Evolutionary conservation across 2,797 vertebrate genomes (phyloP), one percentile per base, ranked within the genome.

Genomic region (Siniperca scherzeri): DNA sequence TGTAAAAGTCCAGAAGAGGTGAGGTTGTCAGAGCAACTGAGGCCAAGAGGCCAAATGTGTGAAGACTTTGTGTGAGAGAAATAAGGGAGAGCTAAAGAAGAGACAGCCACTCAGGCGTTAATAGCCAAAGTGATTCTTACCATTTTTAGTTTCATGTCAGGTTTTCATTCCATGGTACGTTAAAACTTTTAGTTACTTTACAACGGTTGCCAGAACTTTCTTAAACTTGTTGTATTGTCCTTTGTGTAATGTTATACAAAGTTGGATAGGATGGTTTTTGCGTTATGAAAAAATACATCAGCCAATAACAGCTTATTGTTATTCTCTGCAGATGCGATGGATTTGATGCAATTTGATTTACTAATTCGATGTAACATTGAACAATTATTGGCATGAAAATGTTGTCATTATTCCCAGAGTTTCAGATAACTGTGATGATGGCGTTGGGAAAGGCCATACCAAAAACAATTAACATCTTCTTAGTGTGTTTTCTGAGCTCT

Each of bases 1-100:
- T 56, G 53, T 85, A 82, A 84, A 88, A 76, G 25, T 90, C 72
- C 82, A 84, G 78, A 74, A 74, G 84, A 86, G 73, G 77, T 53
- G 81, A 75, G 76, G 50, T 64, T 85, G 70, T 80, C 77, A n/a
- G 56, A 57, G 61, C 4, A n/a, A 65, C 50, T 64, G 30, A 82
- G 22, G 61, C 73, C 50, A 80, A 64, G 60, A 71, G 42, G 65
- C 38, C 48, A 82, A 84, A 75, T 91, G 62, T 87, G 80, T 84
- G 70, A 82, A 62, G 88, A 78, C 78, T 73, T 75, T 83, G 73
- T 83, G 67, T 30, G 27, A 72, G 68, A 65, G 70, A 70, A 78
- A 66, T 59, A 17, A 53, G 9, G 60, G 48, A 36, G 73, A 66
- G 48, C 21, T 36, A 17, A 66, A 74, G 78, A 78, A n/a, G 40